Base-by-base conservation (phyloP, 2,113 vertebrate genomes). In the Planiliza haematocheilus region DNA sequence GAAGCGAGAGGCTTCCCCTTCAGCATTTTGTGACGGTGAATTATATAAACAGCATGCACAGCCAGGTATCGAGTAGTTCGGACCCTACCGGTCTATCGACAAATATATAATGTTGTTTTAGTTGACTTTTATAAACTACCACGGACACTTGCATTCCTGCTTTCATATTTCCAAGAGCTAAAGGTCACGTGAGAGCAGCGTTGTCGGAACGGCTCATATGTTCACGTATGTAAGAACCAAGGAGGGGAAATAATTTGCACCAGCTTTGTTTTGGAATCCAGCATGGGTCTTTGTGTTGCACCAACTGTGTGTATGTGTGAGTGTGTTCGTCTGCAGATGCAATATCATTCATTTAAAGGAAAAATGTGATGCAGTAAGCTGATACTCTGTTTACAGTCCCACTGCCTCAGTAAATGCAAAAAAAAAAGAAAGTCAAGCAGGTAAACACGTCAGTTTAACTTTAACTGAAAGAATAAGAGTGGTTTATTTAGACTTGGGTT, bases 21-120 rank as follows among this genome's bases (percentile, higher is more conserved):
- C 70, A 55, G 72, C 68, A 45, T 68, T 78, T 81, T 83, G 86
- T 89, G 85, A 82, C 21, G 13, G 76, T 89, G 69, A 82, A 75
- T 58, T 86, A 74, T 88, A 78, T 87, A 80, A 83, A 82, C 81
- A 85, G 89, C 89, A 91, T 86, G 88, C 83, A 74, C 72, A 86
- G 79, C 70, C 83, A 76, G 81, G 83, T 77, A 43, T 66, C 5
- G 17, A 79, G 73, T 73, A 68, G 81, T 43, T 41, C 24, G 77
- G 68, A 79, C 65, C 65, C 18, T 30, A 57, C 43, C 3, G 7
- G 41, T 74, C 73, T 76, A 64, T 77, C 74, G 70, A 70, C 70
- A 34, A 20, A 63, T 74, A 45, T 66, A 38, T 75, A 46, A 56
- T 48, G 39, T 52, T 21, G 12, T 63, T 70, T 63, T 52, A 1